A percentile compares a stretch with the other conserved stretches of the same genome.
Conservation (phyloP, 2,797 vertebrate genomes). For the Fratercula arctica region DNA sequence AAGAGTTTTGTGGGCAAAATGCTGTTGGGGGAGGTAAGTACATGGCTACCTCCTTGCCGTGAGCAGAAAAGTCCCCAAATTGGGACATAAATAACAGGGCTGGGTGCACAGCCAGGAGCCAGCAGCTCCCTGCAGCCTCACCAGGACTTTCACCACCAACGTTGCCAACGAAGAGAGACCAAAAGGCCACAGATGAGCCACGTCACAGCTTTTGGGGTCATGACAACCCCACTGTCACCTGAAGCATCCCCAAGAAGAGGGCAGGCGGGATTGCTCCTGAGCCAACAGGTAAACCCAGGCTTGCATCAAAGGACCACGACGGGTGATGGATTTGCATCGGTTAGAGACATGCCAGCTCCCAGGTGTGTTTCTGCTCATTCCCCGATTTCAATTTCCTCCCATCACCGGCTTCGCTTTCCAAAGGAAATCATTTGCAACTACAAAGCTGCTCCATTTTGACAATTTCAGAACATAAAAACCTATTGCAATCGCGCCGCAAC, state of each 20-base stretch:
- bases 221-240: neutral
- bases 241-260: neutral
- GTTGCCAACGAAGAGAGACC: neutral
- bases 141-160: rapidly evolving
- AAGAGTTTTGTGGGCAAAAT: neutral
- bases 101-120: neutral
- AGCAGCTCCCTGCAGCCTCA: neutral
- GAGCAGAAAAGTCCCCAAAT: rapidly evolving
- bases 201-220: neutral
- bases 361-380: neutral
- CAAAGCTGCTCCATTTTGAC: constrained; percentile 24
- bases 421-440: constrained; percentile 30
- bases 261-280: neutral
- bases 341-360: neutral
- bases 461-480: constrained; percentile 17
- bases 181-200: neutral
- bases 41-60: neutral
- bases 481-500: neutral
- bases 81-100: rapidly evolving
- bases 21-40: neutral
- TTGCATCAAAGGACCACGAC: rapidly evolving
- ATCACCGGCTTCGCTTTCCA: neutral
- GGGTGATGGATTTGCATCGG: neutral
- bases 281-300: neutral
- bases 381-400: neutral